A percentile compares a stretch with the other conserved stretches of the same genome.
These are phyloP conservation scores for Agonopterix alstromeriana DNA, from an alignment of 2,888 invertebrate genomes.

Conservation along the genomic window DNA sequence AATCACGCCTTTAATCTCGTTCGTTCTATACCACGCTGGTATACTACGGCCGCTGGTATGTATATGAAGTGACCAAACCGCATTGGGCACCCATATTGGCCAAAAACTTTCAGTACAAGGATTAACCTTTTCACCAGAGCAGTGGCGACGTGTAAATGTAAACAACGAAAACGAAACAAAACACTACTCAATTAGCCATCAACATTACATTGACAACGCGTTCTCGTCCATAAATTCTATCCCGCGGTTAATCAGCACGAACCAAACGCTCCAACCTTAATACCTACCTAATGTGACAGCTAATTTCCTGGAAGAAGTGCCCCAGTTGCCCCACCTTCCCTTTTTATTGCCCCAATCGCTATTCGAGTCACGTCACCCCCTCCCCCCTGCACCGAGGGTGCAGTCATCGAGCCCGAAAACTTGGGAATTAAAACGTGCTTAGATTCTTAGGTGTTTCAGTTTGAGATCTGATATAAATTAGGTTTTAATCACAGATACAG, in stretches of 20 bases:
- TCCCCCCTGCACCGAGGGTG: conserved; percentile 27
- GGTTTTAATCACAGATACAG: no score
- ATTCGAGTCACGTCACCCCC: conserved; percentile 52
- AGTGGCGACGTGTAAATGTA: no score
- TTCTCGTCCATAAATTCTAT: conserved; percentile 22
- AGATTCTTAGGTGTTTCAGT: conserved; percentile 14
- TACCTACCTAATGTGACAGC: conserved; percentile 66
- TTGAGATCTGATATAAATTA: neutral
- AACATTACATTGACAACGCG: no score
- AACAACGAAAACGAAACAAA: no score
- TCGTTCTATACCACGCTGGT: no score
- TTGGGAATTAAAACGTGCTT: conserved; percentile 69
- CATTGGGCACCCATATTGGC: no score
- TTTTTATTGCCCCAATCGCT: conserved; percentile 52
- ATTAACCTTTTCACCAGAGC: no score
- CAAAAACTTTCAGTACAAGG: no score
- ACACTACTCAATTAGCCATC: no score
- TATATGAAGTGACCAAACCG: no score
- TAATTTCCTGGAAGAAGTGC: conserved; percentile 64
- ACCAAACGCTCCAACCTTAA: conserved; percentile 31
- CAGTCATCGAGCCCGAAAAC: conserved; percentile 62
- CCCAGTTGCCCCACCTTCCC: conserved; percentile 24
- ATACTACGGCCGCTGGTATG: no score
- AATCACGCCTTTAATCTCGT: no score
- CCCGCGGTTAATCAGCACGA: conserved; percentile 39